phyloP scores from a whole-genome alignment of 1,140 invertebrate genomes.

The Propsilocerus akamusi region DNA sequence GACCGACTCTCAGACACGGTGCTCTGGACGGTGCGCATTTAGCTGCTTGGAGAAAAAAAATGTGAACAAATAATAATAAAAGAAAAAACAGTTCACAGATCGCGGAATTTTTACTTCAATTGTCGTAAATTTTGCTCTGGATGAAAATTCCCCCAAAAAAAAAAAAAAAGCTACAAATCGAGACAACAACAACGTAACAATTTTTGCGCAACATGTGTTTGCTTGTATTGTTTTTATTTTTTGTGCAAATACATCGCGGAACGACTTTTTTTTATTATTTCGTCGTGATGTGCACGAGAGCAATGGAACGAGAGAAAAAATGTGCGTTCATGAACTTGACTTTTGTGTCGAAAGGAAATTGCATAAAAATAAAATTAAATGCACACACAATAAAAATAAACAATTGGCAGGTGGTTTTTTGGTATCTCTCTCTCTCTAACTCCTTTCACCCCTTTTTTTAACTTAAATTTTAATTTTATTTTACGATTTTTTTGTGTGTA shows the following conservation, averaged over 20 bases:
- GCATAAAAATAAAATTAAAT: neutral
- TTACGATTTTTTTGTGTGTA: too few species aligned
- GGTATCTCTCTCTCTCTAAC: neutral
- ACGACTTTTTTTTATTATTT: neutral
- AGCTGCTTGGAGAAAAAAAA: too few species aligned
- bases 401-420: conserved; percentile 1
- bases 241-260: too few species aligned
- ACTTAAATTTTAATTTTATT: too few species aligned
- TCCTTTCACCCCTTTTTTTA: neutral
- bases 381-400: neutral
- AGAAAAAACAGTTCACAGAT: neutral
- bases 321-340: conserved; percentile 2
- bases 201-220: neutral
- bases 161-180: neutral
- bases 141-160: neutral
- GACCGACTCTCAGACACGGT: neutral
- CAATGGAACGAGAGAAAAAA: too few species aligned
- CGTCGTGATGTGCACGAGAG: neutral
- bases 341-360: too few species aligned
- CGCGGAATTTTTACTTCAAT: neutral
- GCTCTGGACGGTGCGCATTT: neutral
- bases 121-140: neutral
- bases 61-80: too few species aligned
- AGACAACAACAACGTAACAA: neutral
- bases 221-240: too few species aligned